These are phyloP conservation scores for Listronotus bonariensis DNA, from an alignment of 1,140 invertebrate genomes.

Conservation along the genomic window DNA sequence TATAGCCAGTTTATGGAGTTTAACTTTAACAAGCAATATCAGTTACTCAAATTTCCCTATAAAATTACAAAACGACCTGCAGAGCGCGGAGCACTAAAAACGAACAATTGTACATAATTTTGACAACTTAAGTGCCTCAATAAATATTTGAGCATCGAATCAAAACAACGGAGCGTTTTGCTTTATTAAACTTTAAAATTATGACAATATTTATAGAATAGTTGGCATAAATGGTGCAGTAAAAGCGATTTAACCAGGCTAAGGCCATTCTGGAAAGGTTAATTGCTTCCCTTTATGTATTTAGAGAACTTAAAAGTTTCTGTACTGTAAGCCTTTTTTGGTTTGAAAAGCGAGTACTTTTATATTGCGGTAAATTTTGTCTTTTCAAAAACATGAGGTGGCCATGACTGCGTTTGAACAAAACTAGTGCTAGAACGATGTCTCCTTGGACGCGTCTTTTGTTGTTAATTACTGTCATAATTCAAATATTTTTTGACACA, in stretches of 20 bases:
- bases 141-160: constrained; percentile 12
- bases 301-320: too few species aligned
- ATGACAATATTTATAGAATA: constrained; percentile 11
- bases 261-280: constrained; percentile 10
- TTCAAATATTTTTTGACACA: too few species aligned
- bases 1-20: constrained; percentile 12
- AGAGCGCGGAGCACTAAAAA: constrained; percentile 8
- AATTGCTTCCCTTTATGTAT: background rate
- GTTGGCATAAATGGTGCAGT: constrained; percentile 1
- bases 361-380: too few species aligned
- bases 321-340: too few species aligned
- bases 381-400: too few species aligned
- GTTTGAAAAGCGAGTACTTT: too few species aligned
- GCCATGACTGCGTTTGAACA: too few species aligned
- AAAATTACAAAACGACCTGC: constrained; percentile 10
- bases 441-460: too few species aligned
- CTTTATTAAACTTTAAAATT: constrained; percentile 25
- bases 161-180: background rate
- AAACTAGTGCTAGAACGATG: too few species aligned
- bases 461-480: too few species aligned
- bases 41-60: constrained; percentile 15
- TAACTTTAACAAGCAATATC: constrained; percentile 17
- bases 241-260: constrained; percentile 12
- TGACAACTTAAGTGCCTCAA: constrained; percentile 13
- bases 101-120: constrained; percentile 17